A percentile compares a stretch with the other conserved stretches of the same genome.
Evolutionary conservation across 1,140 invertebrate species (phyloP).

Genomic region (Antheraea mylitta): DNA sequence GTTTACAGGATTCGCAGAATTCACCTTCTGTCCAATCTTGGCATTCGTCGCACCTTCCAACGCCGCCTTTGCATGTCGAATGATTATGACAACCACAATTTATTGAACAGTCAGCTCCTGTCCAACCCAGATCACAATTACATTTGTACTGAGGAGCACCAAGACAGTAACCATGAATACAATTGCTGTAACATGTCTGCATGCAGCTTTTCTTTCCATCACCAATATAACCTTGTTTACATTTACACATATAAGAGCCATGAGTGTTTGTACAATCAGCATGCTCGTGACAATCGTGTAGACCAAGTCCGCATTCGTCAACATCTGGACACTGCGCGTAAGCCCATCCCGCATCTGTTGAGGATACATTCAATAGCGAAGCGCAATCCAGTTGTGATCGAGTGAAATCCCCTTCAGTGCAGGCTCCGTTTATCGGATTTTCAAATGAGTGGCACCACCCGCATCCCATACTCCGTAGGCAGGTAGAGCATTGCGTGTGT

Average conservation of each 20-base stretch:
- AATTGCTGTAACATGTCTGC: conserved; percentile 94
- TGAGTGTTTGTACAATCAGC: conserved; percentile 95
- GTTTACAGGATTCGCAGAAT: conserved; percentile 90
- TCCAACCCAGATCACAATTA: conserved; percentile 95
- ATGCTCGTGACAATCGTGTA: conserved; percentile 94
- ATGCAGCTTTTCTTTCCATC: conserved; percentile 90
- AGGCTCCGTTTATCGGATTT: conserved; percentile 92
- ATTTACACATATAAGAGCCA: conserved; percentile 93
- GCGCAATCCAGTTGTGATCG: conserved; percentile 84
- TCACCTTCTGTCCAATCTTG: conserved; percentile 92
- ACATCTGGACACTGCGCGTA: conserved; percentile 96
- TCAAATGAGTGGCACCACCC: conserved; percentile 95
- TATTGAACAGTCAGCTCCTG: conserved; percentile 91
- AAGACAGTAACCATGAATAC: conserved; percentile 92
- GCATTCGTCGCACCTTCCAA: conserved; percentile 94
- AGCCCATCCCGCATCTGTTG: conserved; percentile 87
- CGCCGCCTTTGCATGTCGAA: conserved; percentile 88
- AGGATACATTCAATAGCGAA: conserved; percentile 77
- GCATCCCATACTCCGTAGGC: conserved; percentile 90
- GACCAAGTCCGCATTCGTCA: conserved; percentile 92
- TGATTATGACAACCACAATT: conserved; percentile 97
- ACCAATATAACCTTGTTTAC: conserved; percentile 91
- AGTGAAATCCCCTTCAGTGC: conserved; percentile 90
- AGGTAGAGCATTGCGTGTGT: conserved; percentile 88
- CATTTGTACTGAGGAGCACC: conserved; percentile 91